phyloP scores from a whole-genome alignment of 2,797 vertebrate species.

The Sciaenops ocellatus region DNA sequence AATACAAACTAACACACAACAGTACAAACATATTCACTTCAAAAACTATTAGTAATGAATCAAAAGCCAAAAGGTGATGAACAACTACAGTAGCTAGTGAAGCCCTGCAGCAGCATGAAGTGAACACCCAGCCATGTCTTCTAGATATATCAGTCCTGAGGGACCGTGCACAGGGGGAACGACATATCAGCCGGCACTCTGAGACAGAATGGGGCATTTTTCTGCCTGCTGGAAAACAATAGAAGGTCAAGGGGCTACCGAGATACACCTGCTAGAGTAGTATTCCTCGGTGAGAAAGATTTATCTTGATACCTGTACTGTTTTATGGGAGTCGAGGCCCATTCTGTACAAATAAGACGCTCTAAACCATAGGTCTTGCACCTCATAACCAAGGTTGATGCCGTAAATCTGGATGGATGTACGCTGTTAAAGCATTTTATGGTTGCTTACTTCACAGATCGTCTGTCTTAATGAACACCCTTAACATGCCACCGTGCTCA shows the following conservation, averaged over 20 bases:
- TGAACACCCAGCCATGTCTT: constrained; percentile 45
- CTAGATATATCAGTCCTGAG: constrained; percentile 39
- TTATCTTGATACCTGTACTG: constrained; percentile 63
- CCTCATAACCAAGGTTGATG: constrained; percentile 53
- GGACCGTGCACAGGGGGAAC: constrained; percentile 23
- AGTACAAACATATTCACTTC: constrained; percentile 13
- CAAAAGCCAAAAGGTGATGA: constrained; percentile 39
- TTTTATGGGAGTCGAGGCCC: constrained; percentile 61
- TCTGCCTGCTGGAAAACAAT: constrained; percentile 49
- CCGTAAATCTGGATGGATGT: constrained; percentile 70
- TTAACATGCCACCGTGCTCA: constrained; percentile 31
- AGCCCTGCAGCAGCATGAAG: constrained; percentile 38
- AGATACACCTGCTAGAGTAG: constrained; percentile 45
- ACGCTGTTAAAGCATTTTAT: constrained; percentile 57
- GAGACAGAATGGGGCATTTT: constrained; percentile 35
- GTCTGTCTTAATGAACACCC: constrained; percentile 66
- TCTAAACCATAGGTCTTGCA: constrained; percentile 52
- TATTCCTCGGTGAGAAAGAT: constrained; percentile 51
- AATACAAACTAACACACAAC: constrained; percentile 14
- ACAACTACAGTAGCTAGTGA: constrained; percentile 15
- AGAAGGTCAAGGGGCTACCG: constrained; percentile 58
- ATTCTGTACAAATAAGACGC: constrained; percentile 62
- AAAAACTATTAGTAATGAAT: constrained; percentile 37
- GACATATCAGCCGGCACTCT: constrained; percentile 37
- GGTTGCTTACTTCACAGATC: constrained; percentile 75